Evolutionary conservation across 2,797 vertebrate genomes (phyloP), one percentile per base, ranked within the genome.

Genomic region (Pempheris klunzingeri): DNA sequence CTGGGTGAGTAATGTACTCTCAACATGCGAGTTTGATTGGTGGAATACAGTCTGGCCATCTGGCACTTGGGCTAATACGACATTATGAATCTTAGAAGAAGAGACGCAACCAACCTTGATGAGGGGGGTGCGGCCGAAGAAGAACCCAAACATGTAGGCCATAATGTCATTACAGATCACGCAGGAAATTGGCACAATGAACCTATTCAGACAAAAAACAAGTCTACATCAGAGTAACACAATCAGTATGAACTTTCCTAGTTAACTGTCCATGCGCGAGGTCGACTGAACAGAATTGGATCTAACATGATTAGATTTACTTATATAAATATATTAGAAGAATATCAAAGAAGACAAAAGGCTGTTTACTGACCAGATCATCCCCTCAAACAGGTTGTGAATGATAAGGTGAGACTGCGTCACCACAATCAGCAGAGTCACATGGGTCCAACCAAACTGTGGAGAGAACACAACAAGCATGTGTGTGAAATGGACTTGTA

Each of bases 161-260:
- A 99, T 99, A 77, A 99, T 99, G 94, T 99, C 98, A n/a, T 99
- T 99, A 92, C 98, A 99, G 95, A 99, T 99, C 82, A 99, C 98
- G 32, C 97, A 98, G 87, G 98, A 99, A 82, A 99, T 99, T 0
- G 98, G 98, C 18, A 99, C 98, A 3, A 99, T 99, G 88, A 99
- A 99, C 98, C 98, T 99, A 57, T 34, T 20, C 4, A 80, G 44
- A 83, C 2, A 66, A 70, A 69, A 4, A 43, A 52, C 6, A 17
- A 76, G 54, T 7, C 30, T 1, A 38, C 11, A 12, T 34, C 9
- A 24, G 58, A 18, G 17, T n/a, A n/a, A n/a, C n/a, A n/a, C n/a
- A n/a, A n/a, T n/a, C n/a, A n/a, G n/a, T n/a, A n/a, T 4, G 1
- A 47, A 17, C 18, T 43, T 36, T 30, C 38, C 15, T 0, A 4